Evolutionary conservation across 92 coral and sea anemone genomes (phyloP), one percentile per base, ranked within the genome.

Genomic region (Palythoa heliodiscus): DNA sequence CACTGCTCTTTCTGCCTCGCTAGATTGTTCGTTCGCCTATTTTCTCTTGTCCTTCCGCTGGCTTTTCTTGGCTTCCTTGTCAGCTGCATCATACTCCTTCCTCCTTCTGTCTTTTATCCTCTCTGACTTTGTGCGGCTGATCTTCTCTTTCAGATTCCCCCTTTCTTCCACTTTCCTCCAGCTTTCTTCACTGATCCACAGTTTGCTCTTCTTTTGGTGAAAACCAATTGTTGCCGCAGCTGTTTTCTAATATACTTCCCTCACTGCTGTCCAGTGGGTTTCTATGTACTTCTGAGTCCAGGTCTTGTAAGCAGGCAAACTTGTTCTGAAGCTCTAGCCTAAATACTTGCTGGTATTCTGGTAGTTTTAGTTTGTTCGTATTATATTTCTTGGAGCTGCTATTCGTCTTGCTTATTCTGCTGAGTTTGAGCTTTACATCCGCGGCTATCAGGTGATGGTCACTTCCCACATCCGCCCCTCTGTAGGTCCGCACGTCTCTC

Each of bases 271-370:
- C n/a, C 63, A 15, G 63, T 57, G 63, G 63, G 63, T 57, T 57
- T 57, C 63, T 15, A 57, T 17, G 63, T 57, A 4, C 70, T n/a
- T 64, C 70, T 11, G 70, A 64, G 70, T 64, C 25, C 70, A 64
- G 70, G 29, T 64, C 23, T 64, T 64, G 29, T 17, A 19, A 64
- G 70, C 70, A 3, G 70, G 24, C 29, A 20, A 64, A 57, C 70
- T 64, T 64, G 29, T 64, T 64, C 70, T 64, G 70, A 64, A 64
- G 70, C 70, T 7, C 70, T 64, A 64, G 23, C 70, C 19, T 64
- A 7, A 17, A 64, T 0, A 25, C 70, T 17, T 64, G 70, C 70
- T 17, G 5, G 2, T 57, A 7, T 57, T 57, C n/a, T 57, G 63
- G 63, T 57, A 57, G n/a, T n/a, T n/a, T n/a, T n/a, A n/a, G 70